Percentiles rank a stretch among this genome's conserved stretches.
These are phyloP conservation scores for Ascaphus truei DNA, from an alignment of 2,113 vertebrate genomes.

Conservation along the genomic window DNA sequence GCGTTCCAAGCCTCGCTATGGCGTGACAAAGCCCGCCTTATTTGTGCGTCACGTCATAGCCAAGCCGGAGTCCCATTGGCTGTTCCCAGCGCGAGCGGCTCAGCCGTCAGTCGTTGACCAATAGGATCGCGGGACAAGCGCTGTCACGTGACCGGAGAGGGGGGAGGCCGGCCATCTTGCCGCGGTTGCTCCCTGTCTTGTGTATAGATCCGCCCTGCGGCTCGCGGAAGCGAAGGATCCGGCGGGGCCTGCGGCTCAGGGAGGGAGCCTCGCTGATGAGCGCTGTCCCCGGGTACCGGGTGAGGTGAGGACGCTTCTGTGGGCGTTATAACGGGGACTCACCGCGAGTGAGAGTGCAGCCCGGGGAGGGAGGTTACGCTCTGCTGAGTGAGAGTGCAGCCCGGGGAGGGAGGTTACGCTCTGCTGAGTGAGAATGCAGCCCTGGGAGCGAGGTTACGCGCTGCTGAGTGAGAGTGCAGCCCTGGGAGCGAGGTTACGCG, in stretches of 20 bases:
- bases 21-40: background rate
- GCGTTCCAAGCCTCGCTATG: constrained; percentile 17
- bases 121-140: background rate
- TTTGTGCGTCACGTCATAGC: background rate
- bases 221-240: constrained; percentile 24
- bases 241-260: background rate
- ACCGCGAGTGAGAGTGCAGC: background rate
- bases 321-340: background rate
- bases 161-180: constrained; percentile 18
- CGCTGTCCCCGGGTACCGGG: background rate
- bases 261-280: background rate
- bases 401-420: too few species aligned
- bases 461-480: too few species aligned
- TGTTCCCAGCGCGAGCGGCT: rapidly evolving
- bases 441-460: too few species aligned
- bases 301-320: background rate
- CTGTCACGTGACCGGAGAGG: background rate
- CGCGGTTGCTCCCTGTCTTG: too few species aligned
- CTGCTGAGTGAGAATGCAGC: too few species aligned
- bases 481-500: too few species aligned
- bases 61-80: background rate
- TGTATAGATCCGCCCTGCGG: constrained; percentile 16
- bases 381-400: background rate
- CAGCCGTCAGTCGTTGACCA: background rate
- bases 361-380: background rate